Conservation (phyloP, 2,113 vertebrate genomes). For the Turnix velox region DNA sequence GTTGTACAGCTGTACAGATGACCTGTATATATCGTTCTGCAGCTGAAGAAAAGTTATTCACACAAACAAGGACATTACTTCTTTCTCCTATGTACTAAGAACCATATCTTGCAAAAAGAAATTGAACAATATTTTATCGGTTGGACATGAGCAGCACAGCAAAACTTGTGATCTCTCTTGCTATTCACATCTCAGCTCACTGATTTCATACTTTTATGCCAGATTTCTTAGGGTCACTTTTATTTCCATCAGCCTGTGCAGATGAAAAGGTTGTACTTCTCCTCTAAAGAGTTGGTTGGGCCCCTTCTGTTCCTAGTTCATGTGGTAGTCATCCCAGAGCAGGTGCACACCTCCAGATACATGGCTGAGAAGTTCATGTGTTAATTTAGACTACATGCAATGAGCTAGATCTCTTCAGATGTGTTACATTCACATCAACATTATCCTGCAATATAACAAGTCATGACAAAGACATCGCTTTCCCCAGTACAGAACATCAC, state of each 20-base stretch:
- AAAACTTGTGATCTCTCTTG: not conserved
- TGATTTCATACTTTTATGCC: not conserved
- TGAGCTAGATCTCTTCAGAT: not conserved
- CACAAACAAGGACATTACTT: not conserved
- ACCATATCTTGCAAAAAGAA: not conserved
- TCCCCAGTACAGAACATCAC: not conserved
- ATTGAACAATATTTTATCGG: not conserved
- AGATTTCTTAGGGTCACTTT: not conserved
- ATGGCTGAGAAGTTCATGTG: not conserved
- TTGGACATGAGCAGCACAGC: not conserved
- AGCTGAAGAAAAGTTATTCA: not conserved
- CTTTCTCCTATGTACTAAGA: not conserved
- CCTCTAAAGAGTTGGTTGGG: fast-evolving
- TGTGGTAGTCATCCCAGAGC: not conserved
- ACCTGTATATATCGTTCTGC: not conserved
- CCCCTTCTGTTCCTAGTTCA: not conserved
- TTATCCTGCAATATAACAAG: not conserved
- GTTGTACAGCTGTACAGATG: not conserved
- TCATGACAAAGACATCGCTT: fast-evolving
- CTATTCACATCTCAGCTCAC: not conserved
- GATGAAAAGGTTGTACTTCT: not conserved
- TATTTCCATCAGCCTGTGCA: not conserved
- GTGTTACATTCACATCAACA: not conserved
- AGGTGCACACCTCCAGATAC: not conserved
- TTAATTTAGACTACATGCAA: not conserved